Percentiles rank a stretch among this genome's conserved stretches.
Evolutionary conservation across 2,113 vertebrate species (phyloP).

Genomic region (Aleadryas rufinucha): DNA sequence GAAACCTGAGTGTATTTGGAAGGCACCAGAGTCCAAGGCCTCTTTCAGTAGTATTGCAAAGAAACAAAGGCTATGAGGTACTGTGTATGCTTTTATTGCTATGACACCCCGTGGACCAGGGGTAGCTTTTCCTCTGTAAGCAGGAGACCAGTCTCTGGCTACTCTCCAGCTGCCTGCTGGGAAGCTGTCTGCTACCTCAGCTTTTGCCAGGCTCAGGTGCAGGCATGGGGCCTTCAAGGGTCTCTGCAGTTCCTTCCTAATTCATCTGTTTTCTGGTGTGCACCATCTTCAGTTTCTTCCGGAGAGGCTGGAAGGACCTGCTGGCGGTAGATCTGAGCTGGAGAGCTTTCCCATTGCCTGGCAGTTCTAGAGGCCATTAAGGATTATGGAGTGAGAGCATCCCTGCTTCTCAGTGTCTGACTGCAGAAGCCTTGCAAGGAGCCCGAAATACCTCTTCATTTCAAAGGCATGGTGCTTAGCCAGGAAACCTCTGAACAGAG

Average conservation of each 20-base stretch:
- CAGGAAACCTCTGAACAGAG: not conserved
- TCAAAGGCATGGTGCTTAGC: not conserved
- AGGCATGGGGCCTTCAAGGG: not conserved
- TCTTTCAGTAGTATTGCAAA: not conserved
- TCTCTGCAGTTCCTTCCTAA: not conserved
- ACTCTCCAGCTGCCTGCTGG: not conserved
- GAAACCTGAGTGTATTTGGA: not conserved
- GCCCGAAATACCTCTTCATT: not conserved
- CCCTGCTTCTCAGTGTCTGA: not conserved
- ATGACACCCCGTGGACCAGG: not conserved
- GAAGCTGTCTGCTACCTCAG: not conserved
- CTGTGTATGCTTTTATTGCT: not conserved
- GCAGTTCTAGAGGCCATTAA: not conserved
- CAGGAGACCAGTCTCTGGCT: not conserved
- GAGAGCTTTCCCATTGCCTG: not conserved
- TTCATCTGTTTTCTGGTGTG: not conserved
- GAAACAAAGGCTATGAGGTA: not conserved
- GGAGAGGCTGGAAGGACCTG: not conserved
- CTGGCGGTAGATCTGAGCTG: not conserved
- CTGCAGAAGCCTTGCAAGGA: not conserved
- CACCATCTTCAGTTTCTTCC: not conserved
- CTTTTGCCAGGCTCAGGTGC: not conserved
- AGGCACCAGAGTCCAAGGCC: not conserved
- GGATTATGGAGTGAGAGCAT: not conserved
- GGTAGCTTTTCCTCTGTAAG: not conserved